Percentiles rank a stretch among this genome's conserved stretches.
phyloP scores from a whole-genome alignment of 2,113 vertebrate species.

The Triplophysa siluroides region DNA sequence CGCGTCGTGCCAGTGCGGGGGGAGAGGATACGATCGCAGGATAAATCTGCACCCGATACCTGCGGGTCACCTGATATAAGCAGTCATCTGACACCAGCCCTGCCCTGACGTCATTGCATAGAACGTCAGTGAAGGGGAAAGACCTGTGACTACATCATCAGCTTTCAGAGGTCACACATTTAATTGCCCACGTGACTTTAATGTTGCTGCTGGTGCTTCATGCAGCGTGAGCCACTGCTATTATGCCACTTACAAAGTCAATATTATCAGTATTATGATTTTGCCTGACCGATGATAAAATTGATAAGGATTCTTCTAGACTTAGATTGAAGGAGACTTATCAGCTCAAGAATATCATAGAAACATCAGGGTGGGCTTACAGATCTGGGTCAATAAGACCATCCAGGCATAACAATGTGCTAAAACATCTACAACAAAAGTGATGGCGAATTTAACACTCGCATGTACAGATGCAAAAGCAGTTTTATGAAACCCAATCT shows the following conservation, averaged over 20 bases:
- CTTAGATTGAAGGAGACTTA: too few relatives aligned
- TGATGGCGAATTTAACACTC: too few relatives aligned
- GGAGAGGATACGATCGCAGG: conserved; percentile 18
- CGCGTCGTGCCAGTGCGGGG: not conserved
- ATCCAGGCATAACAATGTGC: too few relatives aligned
- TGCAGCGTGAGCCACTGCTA: not conserved
- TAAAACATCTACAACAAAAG: too few relatives aligned
- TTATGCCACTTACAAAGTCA: not conserved
- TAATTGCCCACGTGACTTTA: not conserved
- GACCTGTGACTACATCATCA: conserved; percentile 35
- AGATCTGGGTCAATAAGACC: too few relatives aligned
- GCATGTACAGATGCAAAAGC: too few relatives aligned
- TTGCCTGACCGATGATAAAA: not conserved
- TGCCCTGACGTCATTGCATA: conserved; percentile 15
- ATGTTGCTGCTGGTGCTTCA: not conserved
- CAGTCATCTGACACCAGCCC: not conserved
- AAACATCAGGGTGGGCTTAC: too few relatives aligned
- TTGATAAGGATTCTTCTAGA: too few relatives aligned
- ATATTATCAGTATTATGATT: not conserved
- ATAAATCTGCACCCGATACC: conserved; percentile 37
- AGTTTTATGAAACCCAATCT: too few relatives aligned
- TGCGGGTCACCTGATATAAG: conserved; percentile 28
- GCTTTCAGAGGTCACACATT: conserved; percentile 25
- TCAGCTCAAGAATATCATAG: too few relatives aligned
- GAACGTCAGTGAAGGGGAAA: conserved; percentile 30